These are phyloP conservation scores for Dynastes grantii DNA, from an alignment of 2,888 invertebrate species.

Conservation along the genomic window DNA sequence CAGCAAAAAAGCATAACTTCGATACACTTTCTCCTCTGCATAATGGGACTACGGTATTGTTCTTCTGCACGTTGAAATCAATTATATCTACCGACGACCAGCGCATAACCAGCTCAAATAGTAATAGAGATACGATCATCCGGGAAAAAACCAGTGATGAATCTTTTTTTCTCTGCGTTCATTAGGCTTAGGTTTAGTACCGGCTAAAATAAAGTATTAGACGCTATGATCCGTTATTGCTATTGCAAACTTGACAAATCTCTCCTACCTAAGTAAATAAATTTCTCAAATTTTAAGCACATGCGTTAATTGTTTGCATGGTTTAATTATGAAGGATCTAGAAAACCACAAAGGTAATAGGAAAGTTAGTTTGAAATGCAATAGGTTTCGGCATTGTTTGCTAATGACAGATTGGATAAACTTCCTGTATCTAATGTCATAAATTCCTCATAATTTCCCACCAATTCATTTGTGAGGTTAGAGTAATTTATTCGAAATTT, in stretches of 20 bases:
- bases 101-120: conserved; percentile 24
- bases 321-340: not conserved
- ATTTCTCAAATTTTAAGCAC: too few species aligned
- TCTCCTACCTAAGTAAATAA: not conserved
- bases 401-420: too few species aligned
- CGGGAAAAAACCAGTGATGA: conserved; percentile 42
- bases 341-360: not conserved
- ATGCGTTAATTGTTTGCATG: conserved; percentile 4
- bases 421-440: too few species aligned
- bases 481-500: too few species aligned
- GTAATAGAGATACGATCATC: conserved; percentile 28
- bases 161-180: conserved; percentile 25
- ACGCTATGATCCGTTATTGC: conserved; percentile 34
- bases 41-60: conserved; percentile 14
- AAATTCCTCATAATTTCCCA: too few species aligned
- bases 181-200: conserved; percentile 14
- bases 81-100: conserved; percentile 15
- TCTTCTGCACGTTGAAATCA: conserved; percentile 18
- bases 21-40: conserved; percentile 36
- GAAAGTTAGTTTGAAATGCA: not conserved
- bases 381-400: too few species aligned
- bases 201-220: conserved; percentile 4
- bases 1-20: conserved; percentile 16
- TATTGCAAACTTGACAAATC: not conserved
- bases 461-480: too few species aligned